A percentile compares a stretch with the other conserved stretches of the same genome.
These are phyloP conservation scores for Marmota flaviventris DNA, from an alignment of 2,113 vertebrate species.

Conservation along the genomic window DNA sequence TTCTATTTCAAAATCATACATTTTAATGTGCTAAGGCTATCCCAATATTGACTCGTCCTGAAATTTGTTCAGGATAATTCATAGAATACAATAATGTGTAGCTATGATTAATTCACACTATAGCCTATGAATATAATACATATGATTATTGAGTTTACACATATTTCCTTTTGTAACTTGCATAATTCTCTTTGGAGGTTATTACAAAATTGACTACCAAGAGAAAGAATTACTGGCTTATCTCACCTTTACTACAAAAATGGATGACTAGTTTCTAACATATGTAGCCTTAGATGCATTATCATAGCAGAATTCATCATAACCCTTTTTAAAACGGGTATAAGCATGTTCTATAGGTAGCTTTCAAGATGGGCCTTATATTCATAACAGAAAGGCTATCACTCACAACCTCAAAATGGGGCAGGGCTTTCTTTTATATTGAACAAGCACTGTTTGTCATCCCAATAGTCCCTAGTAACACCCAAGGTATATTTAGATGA, in stretches of 20 bases:
- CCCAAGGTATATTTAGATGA: neutral
- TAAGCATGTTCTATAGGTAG: neutral
- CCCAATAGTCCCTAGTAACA: neutral
- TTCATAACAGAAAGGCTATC: neutral
- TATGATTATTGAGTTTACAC: slow-evolving; percentile 56
- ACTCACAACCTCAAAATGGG: neutral
- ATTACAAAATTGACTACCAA: neutral
- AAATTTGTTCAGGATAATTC: slow-evolving; percentile 48
- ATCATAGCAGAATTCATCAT: neutral
- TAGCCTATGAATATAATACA: neutral
- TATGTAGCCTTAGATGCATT: neutral
- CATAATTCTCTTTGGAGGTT: neutral
- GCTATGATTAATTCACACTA: slow-evolving; percentile 27
- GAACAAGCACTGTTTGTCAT: neutral
- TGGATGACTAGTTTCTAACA: neutral
- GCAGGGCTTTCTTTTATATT: neutral
- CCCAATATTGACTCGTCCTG: neutral
- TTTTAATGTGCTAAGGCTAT: slow-evolving; percentile 2
- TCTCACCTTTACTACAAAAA: neutral
- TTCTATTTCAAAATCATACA: slow-evolving; percentile 15
- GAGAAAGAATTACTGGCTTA: neutral
- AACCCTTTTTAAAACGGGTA: neutral
- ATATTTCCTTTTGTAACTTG: slow-evolving; percentile 21
- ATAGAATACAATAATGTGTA: neutral
- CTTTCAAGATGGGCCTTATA: neutral